Conservation (phyloP, 2,113 vertebrate genomes). For the Neoarius graeffei region DNA sequence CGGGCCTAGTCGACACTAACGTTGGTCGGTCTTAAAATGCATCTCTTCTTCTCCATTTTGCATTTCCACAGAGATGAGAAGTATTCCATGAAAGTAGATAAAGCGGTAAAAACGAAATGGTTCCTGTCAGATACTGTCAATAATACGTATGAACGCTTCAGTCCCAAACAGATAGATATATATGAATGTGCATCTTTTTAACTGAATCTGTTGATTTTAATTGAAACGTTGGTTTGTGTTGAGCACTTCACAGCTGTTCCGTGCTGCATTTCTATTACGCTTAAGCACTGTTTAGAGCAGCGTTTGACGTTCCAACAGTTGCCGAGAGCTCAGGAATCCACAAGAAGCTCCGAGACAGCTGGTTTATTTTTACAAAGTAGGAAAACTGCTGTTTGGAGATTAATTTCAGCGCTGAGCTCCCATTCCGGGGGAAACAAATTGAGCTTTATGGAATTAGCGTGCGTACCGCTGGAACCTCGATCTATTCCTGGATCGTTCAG, state of each 20-base stretch:
- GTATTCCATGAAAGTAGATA: background rate
- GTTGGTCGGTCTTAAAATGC: background rate
- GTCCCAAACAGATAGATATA: background rate
- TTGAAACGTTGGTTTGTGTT: background rate
- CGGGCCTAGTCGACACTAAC: background rate
- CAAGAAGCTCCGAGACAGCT: constrained; percentile 56
- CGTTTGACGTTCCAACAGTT: constrained; percentile 62
- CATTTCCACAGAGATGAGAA: background rate
- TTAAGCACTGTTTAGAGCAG: constrained; percentile 41
- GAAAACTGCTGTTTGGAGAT: constrained; percentile 69
- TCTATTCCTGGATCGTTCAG: constrained; percentile 41
- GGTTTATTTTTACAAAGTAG: constrained; percentile 71
- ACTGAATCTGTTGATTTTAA: background rate
- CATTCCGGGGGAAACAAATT: constrained; percentile 72
- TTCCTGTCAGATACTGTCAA: background rate
- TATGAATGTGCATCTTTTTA: background rate
- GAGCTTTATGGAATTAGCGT: constrained; percentile 69
- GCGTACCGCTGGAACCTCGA: constrained; percentile 33
- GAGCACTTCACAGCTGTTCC: background rate
- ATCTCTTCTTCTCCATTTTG: background rate
- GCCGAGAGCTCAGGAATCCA: constrained; percentile 52
- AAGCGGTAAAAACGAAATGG: background rate
- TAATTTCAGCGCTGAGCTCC: constrained; percentile 65
- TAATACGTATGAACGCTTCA: background rate
- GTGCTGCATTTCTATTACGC: background rate